phyloP scores from a whole-genome alignment of 1,140 invertebrate species.

The Brachionus rubens region DNA sequence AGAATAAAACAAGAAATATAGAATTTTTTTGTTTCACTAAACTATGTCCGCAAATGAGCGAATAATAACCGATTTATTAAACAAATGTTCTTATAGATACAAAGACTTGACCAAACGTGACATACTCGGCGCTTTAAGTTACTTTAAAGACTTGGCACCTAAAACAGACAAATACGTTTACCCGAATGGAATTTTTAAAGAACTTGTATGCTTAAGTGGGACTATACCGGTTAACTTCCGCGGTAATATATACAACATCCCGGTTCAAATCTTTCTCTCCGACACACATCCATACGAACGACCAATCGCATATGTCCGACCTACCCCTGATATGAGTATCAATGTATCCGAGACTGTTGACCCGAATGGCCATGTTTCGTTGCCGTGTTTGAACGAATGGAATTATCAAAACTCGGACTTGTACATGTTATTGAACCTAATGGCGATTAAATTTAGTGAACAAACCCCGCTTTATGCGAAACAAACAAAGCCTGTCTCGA shows the following conservation, averaged over 20 bases:
- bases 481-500: slow-evolving; percentile 47
- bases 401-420: slow-evolving; percentile 77
- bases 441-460: slow-evolving; percentile 89
- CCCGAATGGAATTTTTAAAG: slow-evolving; percentile 75
- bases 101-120: slow-evolving; percentile 40
- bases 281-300: slow-evolving; percentile 94
- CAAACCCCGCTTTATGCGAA: slow-evolving; percentile 81
- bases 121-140: not conserved
- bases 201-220: slow-evolving; percentile 78
- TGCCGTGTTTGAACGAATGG: slow-evolving; percentile 96
- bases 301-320: slow-evolving; percentile 95
- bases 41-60: slow-evolving; percentile 13
- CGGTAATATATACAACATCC: slow-evolving; percentile 88
- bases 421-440: slow-evolving; percentile 78
- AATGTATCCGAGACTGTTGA: slow-evolving; percentile 91
- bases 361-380: slow-evolving; percentile 88
- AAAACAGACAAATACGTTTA: slow-evolving; percentile 18
- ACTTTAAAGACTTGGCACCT: slow-evolving; percentile 30
- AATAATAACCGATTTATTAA: slow-evolving; percentile 3
- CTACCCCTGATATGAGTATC: slow-evolving; percentile 89
- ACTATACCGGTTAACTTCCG: slow-evolving; percentile 83
- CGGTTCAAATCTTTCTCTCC: slow-evolving; percentile 89
- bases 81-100: slow-evolving; percentile 31
- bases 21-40: no score
- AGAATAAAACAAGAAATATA: no score